phyloP scores from a whole-genome alignment of 2,113 vertebrate genomes.

The Narcine bancroftii region DNA sequence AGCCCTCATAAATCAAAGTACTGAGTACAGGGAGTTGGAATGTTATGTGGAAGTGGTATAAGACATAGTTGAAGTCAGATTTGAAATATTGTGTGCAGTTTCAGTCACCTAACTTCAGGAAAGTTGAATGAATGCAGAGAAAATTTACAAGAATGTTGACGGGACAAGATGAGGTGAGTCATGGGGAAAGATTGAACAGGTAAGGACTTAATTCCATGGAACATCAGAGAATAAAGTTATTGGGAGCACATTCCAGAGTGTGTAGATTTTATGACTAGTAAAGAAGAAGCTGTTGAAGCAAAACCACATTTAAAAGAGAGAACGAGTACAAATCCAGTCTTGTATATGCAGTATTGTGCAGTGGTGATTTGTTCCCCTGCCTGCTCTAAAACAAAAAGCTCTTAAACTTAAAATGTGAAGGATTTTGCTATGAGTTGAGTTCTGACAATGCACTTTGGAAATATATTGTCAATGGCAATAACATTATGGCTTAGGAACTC shows the following conservation, averaged over 20 bases:
- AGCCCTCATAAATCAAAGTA: too few species aligned
- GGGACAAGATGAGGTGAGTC: too few species aligned
- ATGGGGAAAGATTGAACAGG: too few species aligned
- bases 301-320: background rate
- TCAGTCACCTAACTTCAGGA: too few species aligned
- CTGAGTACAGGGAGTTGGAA: too few species aligned
- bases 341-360: background rate
- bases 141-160: too few species aligned
- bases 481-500: background rate
- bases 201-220: too few species aligned
- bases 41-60: too few species aligned
- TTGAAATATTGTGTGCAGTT: too few species aligned
- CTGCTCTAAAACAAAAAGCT: background rate
- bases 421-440: background rate
- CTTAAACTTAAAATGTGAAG: background rate
- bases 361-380: background rate
- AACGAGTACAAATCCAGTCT: background rate
- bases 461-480: background rate
- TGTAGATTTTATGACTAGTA: background rate
- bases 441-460: background rate
- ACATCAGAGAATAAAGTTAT: background rate
- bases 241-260: background rate
- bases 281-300: background rate
- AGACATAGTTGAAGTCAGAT: too few species aligned
- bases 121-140: too few species aligned